A percentile compares a stretch with the other conserved stretches of the same genome.
These are phyloP conservation scores for Bhutanitis thaidina DNA, from an alignment of 2,888 invertebrate species.

Conservation along the genomic window DNA sequence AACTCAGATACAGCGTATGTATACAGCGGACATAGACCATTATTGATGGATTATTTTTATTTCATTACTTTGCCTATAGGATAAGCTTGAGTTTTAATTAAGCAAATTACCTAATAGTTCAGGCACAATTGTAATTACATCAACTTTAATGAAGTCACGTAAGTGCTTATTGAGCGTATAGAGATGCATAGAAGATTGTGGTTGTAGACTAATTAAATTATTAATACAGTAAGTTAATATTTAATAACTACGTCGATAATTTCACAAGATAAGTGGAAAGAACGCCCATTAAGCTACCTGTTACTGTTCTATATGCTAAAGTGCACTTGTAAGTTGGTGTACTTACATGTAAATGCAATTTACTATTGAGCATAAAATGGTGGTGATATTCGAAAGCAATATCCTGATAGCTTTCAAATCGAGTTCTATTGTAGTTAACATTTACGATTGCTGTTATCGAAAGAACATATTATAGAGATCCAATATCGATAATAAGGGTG, in stretches of 20 bases:
- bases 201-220: slow-evolving; percentile 32
- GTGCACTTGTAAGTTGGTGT: slow-evolving; percentile 22
- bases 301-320: slow-evolving; percentile 19
- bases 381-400: slow-evolving; percentile 8
- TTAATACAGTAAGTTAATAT: slow-evolving; percentile 36
- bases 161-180: not conserved
- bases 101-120: slow-evolving; percentile 16
- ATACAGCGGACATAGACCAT: too few relatives aligned
- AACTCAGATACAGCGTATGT: too few relatives aligned
- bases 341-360: slow-evolving; percentile 5
- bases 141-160: slow-evolving; percentile 14
- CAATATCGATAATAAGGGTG: slow-evolving; percentile 23
- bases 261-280: slow-evolving; percentile 40
- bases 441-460: slow-evolving; percentile 11
- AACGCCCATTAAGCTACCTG: slow-evolving; percentile 49
- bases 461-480: slow-evolving; percentile 14
- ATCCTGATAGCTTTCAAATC: slow-evolving; percentile 15
- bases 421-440: slow-evolving; percentile 12
- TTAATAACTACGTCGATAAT: slow-evolving; percentile 40
- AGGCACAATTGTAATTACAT: slow-evolving; percentile 11
- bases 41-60: too few relatives aligned
- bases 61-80: too few relatives aligned
- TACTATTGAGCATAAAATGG: slow-evolving; percentile 4
- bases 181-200: slow-evolving; percentile 18
- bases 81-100: slow-evolving; percentile 1